These are phyloP conservation scores for Zoroaster sp. DNA, from an alignment of 53 echinoderm and acorn worm species.

Conservation along the genomic window DNA sequence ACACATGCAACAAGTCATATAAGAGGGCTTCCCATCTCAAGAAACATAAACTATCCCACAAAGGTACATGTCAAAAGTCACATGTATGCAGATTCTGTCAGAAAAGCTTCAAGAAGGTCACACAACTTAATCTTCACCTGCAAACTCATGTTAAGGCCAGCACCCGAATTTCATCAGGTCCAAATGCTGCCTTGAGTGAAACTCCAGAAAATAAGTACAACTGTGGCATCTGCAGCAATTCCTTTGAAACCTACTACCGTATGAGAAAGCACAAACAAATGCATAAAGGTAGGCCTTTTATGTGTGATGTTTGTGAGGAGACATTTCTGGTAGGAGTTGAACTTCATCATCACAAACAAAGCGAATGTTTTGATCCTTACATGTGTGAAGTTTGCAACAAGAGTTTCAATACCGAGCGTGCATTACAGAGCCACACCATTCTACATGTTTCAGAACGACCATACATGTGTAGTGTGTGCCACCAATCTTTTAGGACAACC, in stretches of 20 bases:
- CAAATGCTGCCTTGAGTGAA: no score
- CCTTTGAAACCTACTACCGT: conserved; percentile 2
- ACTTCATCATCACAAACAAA: conserved; percentile 10
- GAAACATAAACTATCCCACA: conserved; percentile 1
- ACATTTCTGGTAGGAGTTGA: neutral
- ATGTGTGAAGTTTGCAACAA: neutral
- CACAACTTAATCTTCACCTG: neutral
- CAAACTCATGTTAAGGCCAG: neutral
- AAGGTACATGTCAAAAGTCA: neutral
- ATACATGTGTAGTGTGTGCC: conserved; percentile 23
- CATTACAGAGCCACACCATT: neutral
- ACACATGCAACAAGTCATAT: neutral
- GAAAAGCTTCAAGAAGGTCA: neutral
- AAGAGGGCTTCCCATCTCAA: neutral
- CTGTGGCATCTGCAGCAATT: conserved; percentile 42
- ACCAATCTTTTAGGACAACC: neutral
- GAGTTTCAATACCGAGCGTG: neutral
- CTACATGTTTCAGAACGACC: neutral
- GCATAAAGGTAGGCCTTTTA: conserved; percentile 11
- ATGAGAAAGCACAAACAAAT: conserved; percentile 38
- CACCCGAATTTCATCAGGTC: neutral
- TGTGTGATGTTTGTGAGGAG: conserved; percentile 31
- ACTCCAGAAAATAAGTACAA: neutral
- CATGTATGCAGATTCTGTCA: neutral
- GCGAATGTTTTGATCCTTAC: neutral